A percentile compares a stretch with the other conserved stretches of the same genome.
phyloP scores from a whole-genome alignment of 2,888 invertebrate species.

The Heliconius cydno region DNA sequence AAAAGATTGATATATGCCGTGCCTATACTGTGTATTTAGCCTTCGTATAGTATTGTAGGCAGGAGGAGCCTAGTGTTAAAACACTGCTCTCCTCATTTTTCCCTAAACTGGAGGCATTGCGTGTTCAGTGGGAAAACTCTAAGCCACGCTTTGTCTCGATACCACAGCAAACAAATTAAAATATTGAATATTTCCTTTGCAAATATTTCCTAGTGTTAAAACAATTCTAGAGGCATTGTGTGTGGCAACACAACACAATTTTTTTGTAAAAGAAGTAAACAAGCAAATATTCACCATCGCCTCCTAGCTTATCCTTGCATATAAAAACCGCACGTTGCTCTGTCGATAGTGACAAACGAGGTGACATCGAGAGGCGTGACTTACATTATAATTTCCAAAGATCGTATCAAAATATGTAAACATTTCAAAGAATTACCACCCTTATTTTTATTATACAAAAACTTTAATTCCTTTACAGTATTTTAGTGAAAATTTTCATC shows the following conservation, averaged over 20 bases:
- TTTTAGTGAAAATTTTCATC: not conserved
- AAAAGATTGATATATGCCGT: not conserved
- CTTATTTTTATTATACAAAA: not conserved
- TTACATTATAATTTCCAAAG: slow-evolving; percentile 51
- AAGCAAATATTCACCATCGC: not conserved
- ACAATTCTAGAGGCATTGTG: not conserved
- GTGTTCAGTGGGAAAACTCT: too few species aligned
- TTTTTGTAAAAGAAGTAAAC: not conserved
- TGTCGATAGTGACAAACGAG: slow-evolving; percentile 67
- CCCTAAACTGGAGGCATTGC: not conserved
- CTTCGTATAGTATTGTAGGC: too few species aligned
- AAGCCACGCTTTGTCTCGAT: too few species aligned
- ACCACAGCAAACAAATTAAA: too few species aligned
- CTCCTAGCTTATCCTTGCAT: slow-evolving; percentile 47
- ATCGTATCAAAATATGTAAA: slow-evolving; percentile 22
- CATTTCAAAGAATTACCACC: slow-evolving; percentile 25
- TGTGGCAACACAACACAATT: not conserved
- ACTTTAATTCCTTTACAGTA: slow-evolving; percentile 6
- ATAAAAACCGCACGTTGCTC: slow-evolving; percentile 59
- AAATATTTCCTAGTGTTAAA: too few species aligned
- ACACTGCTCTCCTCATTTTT: too few species aligned
- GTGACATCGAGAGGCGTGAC: slow-evolving; percentile 62
- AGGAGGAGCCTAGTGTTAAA: too few species aligned
- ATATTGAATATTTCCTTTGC: too few species aligned
- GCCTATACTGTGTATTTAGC: too few species aligned